These are phyloP conservation scores for Molothrus ater DNA, from an alignment of 2,797 vertebrate species.

Conservation along the genomic window DNA sequence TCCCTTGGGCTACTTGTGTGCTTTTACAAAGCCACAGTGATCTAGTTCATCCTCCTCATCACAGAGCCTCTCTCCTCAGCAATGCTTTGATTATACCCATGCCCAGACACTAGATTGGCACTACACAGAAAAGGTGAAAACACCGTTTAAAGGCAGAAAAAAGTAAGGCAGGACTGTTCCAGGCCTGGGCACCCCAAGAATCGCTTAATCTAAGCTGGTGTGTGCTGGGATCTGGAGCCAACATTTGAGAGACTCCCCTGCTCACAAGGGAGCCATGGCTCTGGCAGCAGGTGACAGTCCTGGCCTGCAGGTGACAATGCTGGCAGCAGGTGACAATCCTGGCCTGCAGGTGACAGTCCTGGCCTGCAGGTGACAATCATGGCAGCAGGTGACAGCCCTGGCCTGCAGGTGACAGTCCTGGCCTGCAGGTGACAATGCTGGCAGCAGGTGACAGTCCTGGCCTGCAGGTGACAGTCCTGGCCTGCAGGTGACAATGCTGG, in stretches of 20 bases:
- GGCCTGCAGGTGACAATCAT: not conserved
- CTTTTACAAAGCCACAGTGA: not conserved
- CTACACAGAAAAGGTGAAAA: not conserved
- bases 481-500: not conserved
- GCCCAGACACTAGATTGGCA: not conserved
- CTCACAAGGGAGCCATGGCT: not conserved
- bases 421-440: accelerated
- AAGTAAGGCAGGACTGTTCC: not conserved
- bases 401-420: not conserved
- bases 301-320: accelerated
- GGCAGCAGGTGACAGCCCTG: not conserved
- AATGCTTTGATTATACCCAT: not conserved
- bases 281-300: not conserved
- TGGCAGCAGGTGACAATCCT: not conserved
- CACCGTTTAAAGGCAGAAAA: not conserved
- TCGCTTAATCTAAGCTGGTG: not conserved
- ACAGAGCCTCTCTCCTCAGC: not conserved
- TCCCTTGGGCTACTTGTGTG: not conserved
- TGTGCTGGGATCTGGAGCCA: not conserved
- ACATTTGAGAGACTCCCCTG: accelerated
- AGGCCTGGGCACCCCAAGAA: not conserved
- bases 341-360: not conserved
- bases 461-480: not conserved
- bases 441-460: not conserved
- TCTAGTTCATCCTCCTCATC: not conserved